These are phyloP conservation scores for Larimichthys polyactis DNA, from an alignment of 2,113 vertebrate genomes.

Conservation along the genomic window DNA sequence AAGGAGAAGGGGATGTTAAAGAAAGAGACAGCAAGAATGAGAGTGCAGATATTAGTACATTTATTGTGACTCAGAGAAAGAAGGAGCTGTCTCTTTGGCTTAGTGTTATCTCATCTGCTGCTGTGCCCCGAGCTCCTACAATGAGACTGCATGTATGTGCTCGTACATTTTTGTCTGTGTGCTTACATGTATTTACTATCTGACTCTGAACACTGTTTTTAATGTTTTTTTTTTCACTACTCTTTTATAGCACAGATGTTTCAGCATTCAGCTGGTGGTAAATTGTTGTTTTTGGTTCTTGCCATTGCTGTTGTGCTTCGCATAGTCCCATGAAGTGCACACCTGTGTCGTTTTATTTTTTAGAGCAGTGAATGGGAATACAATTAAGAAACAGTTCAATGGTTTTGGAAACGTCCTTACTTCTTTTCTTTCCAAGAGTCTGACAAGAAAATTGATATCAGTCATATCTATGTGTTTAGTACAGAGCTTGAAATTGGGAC, in stretches of 20 bases:
- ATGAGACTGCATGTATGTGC: neutral
- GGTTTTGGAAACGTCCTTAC: neutral
- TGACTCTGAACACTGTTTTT: conserved; percentile 1
- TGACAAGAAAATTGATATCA: neutral
- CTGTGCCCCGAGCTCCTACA: conserved; percentile 31
- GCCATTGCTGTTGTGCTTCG: neutral
- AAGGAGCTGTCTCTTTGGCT: conserved; percentile 70
- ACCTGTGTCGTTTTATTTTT: neutral
- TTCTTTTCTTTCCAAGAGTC: neutral
- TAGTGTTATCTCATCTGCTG: conserved; percentile 67
- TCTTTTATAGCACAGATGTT: neutral
- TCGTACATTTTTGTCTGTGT: conserved; percentile 13
- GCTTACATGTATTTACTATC: conserved; percentile 31
- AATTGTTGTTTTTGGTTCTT: neutral
- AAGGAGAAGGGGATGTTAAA: neutral
- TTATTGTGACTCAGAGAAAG: conserved; percentile 72
- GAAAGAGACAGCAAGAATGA: conserved; percentile 38
- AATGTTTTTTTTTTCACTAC: conserved; percentile 20
- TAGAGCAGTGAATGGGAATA: neutral
- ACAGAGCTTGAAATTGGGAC: too few species aligned
- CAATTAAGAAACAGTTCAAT: neutral
- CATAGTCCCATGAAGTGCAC: neutral
- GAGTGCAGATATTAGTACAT: conserved; percentile 66
- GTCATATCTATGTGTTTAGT: too few species aligned
- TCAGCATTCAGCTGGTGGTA: neutral